A percentile compares a stretch with the other conserved stretches of the same genome.
phyloP scores from a whole-genome alignment of 2,797 vertebrate species.

The Tolypeutes matacus region DNA sequence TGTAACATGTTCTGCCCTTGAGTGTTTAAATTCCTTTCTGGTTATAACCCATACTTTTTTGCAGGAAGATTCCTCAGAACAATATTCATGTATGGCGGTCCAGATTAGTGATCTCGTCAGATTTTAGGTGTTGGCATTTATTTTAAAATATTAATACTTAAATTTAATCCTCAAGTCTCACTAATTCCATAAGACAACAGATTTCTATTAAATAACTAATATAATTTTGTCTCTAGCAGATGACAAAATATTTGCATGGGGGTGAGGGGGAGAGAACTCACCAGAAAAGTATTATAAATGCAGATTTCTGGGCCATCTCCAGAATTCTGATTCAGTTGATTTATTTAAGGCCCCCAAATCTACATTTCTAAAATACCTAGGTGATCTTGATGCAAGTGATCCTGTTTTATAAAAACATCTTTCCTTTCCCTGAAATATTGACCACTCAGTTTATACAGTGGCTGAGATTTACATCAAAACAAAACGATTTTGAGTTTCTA shows the following conservation, averaged over 20 bases:
- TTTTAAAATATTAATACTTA: neutral
- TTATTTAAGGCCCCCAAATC: neutral
- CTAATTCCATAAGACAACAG: neutral
- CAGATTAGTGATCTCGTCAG: neutral
- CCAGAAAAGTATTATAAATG: neutral
- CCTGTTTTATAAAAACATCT: conserved; percentile 51
- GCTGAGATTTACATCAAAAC: neutral
- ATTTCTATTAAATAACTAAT: conserved; percentile 38
- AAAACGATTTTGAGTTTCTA: too few species aligned
- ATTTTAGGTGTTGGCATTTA: neutral
- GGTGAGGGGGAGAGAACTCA: neutral
- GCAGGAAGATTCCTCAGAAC: neutral
- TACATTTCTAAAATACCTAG: conserved; percentile 39
- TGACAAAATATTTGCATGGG: neutral
- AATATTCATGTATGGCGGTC: neutral
- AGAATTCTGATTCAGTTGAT: neutral
- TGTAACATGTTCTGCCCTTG: neutral
- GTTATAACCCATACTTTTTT: neutral
- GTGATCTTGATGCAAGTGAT: neutral
- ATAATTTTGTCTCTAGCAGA: neutral
- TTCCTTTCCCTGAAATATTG: neutral
- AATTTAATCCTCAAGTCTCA: neutral
- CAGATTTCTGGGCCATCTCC: neutral
- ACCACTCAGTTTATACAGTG: neutral
- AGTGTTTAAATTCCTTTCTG: neutral